A percentile compares a stretch with the other conserved stretches of the same genome.
Evolutionary conservation across 1,140 invertebrate species (phyloP).

Genomic region (Oscheius sp.): DNA sequence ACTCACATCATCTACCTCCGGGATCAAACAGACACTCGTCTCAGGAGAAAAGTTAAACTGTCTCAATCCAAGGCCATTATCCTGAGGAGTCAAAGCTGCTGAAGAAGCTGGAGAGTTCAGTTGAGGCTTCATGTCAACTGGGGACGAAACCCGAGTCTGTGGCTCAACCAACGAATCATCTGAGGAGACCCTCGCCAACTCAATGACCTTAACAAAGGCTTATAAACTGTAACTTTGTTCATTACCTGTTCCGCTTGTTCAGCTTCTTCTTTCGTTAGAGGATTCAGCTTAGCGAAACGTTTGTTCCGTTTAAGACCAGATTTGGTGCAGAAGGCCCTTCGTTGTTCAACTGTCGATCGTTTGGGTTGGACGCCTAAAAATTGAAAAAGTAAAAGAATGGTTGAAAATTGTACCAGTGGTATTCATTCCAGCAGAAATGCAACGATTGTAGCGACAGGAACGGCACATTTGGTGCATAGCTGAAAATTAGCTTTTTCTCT

Average conservation of each 20-base stretch:
- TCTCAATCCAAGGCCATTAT: too few species aligned
- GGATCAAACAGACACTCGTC: too few species aligned
- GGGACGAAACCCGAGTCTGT: too few species aligned
- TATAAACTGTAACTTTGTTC: neutral
- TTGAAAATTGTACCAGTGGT: slow-evolving; percentile 82
- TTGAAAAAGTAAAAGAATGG: neutral
- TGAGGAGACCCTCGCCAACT: neutral
- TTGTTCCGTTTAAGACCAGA: slow-evolving; percentile 55
- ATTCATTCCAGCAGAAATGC: slow-evolving; percentile 95
- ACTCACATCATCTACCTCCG: too few species aligned
- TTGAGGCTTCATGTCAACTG: too few species aligned
- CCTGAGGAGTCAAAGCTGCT: too few species aligned
- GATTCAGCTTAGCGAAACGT: slow-evolving; percentile 41
- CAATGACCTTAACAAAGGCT: slow-evolving; percentile 13
- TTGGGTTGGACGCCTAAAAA: slow-evolving; percentile 52
- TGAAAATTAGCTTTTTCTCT: neutral
- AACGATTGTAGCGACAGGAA: slow-evolving; percentile 90
- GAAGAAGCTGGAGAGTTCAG: too few species aligned
- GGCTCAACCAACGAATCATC: too few species aligned
- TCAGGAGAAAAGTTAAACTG: too few species aligned
- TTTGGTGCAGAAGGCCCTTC: slow-evolving; percentile 51
- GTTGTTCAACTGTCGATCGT: slow-evolving; percentile 15
- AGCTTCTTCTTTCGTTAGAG: slow-evolving; percentile 12
- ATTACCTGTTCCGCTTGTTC: neutral
- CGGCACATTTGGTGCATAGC: slow-evolving; percentile 76